Evolutionary conservation across 1,140 invertebrate genomes (phyloP).

Genomic region (Antheraea mylitta): DNA sequence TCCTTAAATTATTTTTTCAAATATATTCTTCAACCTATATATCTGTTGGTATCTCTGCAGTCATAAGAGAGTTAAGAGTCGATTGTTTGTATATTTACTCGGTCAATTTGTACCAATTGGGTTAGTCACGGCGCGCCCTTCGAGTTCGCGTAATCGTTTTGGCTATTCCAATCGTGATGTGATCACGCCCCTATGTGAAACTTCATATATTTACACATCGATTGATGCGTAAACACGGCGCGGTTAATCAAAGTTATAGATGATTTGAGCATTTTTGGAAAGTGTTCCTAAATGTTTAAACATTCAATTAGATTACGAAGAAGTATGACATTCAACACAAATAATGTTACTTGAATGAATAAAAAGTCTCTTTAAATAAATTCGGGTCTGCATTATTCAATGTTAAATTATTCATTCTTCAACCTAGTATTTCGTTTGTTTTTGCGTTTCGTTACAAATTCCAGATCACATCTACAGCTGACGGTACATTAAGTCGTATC

Average conservation of each 20-base stretch:
- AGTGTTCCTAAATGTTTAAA: background rate
- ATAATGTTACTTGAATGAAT: too few species aligned
- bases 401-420: too few species aligned
- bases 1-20: background rate
- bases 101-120: conserved; percentile 65
- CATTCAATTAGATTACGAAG: background rate
- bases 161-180: conserved; percentile 46
- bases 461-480: conserved; percentile 37
- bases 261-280: background rate
- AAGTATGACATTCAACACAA: background rate
- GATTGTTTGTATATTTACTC: conserved; percentile 47
- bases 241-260: conserved; percentile 41
- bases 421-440: background rate
- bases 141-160: conserved; percentile 49
- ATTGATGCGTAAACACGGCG: conserved; percentile 28
- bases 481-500: conserved; percentile 50
- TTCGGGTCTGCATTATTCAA: too few species aligned
- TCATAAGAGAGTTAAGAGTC: background rate
- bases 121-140: conserved; percentile 55
- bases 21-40: background rate
- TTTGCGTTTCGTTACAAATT: conserved; percentile 18
- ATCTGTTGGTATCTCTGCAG: background rate
- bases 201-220: conserved; percentile 47
- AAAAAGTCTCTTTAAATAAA: too few species aligned
- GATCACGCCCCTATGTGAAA: conserved; percentile 44